phyloP scores from a whole-genome alignment of 2,888 invertebrate genomes.

The Andrena minutula region DNA sequence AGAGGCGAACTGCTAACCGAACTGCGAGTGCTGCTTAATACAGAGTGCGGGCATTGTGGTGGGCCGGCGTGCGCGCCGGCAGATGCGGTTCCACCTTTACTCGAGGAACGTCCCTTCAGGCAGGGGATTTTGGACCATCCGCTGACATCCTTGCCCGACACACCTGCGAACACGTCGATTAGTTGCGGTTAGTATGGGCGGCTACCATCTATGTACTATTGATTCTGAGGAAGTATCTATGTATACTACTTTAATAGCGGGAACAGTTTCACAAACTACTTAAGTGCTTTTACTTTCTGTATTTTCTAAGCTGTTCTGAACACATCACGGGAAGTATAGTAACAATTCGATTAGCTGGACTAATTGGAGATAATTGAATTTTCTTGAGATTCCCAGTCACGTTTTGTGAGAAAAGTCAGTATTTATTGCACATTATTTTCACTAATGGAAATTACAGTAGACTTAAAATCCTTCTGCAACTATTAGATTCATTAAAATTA shows the following conservation, averaged over 20 bases:
- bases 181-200: not conserved
- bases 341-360: no score
- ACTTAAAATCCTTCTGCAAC: no score
- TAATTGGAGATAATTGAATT: no score
- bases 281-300: no score
- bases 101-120: constrained; percentile 75
- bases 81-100: constrained; percentile 83
- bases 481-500: no score
- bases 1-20: constrained; percentile 89
- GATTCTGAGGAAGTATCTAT: not conserved
- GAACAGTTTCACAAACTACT: no score
- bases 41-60: constrained; percentile 91
- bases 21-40: constrained; percentile 89
- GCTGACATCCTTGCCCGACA: constrained; percentile 76
- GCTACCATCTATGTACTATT: not conserved
- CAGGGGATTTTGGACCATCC: constrained; percentile 82
- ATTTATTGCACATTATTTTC: no score
- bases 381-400: no score
- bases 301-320: no score
- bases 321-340: no score
- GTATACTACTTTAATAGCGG: not conserved
- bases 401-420: no score
- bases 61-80: constrained; percentile 85
- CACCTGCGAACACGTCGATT: constrained; percentile 65
- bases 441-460: no score